phyloP scores from a whole-genome alignment of 2,113 vertebrate genomes.

The Tragelaphus imberbis region DNA sequence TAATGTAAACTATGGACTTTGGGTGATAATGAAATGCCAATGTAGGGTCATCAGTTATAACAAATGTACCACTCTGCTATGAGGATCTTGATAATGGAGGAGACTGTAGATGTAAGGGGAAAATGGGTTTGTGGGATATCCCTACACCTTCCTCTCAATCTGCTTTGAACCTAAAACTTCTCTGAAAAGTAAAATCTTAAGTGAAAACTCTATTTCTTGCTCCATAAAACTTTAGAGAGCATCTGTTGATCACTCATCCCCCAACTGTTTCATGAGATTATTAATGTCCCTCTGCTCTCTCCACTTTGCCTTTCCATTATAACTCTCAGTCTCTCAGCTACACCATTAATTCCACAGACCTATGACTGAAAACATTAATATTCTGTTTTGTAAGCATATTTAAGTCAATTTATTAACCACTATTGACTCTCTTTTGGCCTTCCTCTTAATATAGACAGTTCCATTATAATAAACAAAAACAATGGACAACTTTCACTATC shows the following conservation, averaged over 20 bases:
- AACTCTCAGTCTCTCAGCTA: not conserved
- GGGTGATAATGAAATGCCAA: not conserved
- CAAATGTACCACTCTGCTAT: not conserved
- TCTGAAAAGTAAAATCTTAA: not conserved
- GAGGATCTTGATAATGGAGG: not conserved
- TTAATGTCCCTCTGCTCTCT: not conserved
- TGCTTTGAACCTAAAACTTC: not conserved
- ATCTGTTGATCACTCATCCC: not conserved
- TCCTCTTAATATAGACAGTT: not conserved
- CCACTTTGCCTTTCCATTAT: not conserved
- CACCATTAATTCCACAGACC: not conserved
- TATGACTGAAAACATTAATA: not conserved
- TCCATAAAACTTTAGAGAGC: not conserved
- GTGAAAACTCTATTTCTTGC: not conserved
- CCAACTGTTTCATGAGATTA: not conserved
- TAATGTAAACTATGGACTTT: not conserved
- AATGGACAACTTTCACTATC: not conserved
- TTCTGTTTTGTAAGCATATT: not conserved
- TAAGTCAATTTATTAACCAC: not conserved
- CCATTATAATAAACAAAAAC: not conserved
- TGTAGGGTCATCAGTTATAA: not conserved
- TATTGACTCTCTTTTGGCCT: not conserved
- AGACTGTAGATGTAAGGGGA: not conserved
- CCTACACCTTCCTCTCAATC: not conserved
- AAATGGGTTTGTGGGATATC: not conserved